Evolutionary conservation across 2,888 invertebrate species (phyloP).

Genomic region (Platerodrilus igneus): DNA sequence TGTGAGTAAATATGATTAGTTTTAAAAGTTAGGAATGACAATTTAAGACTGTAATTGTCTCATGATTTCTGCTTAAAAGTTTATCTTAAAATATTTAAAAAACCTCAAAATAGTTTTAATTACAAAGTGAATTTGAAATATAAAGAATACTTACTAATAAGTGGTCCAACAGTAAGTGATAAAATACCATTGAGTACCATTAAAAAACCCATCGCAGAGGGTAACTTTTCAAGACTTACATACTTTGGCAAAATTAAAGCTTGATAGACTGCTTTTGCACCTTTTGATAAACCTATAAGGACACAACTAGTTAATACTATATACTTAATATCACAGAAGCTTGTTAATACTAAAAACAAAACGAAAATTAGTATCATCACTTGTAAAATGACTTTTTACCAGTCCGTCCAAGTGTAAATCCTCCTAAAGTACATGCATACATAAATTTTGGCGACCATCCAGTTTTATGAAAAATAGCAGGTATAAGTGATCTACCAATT

Average conservation of each 20-base stretch:
- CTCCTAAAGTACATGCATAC: conserved; percentile 42
- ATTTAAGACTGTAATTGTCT: no score
- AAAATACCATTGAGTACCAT: conserved; percentile 43
- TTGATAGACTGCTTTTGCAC: conserved; percentile 45
- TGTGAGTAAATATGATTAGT: no score
- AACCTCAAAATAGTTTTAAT: background rate
- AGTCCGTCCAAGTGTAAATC: conserved; percentile 43
- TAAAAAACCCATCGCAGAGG: conserved; percentile 44
- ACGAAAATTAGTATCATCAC: conserved; percentile 16
- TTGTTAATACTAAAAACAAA: conserved; percentile 35
- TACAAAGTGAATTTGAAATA: background rate
- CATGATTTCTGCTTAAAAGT: no score
- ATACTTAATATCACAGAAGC: conserved; percentile 29
- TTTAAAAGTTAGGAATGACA: no score
- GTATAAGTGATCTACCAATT: conserved; percentile 43
- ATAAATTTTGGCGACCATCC: conserved; percentile 42
- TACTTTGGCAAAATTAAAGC: conserved; percentile 44
- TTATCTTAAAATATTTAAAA: no score
- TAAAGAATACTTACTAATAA: no score
- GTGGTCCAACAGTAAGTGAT: conserved; percentile 42
- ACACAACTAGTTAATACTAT: conserved; percentile 33
- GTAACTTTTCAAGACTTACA: conserved; percentile 41
- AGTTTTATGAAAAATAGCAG: conserved; percentile 40
- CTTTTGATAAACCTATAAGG: conserved; percentile 44
- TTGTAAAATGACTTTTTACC: no score